Base-by-base conservation (phyloP, 2,888 invertebrate genomes). In the Nemapogon koenigi region DNA sequence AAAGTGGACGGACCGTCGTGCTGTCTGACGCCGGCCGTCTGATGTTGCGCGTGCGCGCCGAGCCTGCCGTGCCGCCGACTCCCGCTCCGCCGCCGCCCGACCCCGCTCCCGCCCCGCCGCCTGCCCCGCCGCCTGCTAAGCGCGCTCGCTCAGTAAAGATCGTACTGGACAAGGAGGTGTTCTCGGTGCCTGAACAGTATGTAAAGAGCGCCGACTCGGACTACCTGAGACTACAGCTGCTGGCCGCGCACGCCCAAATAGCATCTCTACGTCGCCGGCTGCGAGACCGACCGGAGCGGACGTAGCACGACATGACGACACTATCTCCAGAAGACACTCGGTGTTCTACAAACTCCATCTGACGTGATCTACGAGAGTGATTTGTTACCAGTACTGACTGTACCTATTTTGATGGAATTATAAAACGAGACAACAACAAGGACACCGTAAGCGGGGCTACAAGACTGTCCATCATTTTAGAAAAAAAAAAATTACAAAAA, bases 1-100 rank as follows among this genome's bases (percentile, higher is more conserved):
- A 91, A 71, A 89, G 87, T 63, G 94, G 94, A 1, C 88, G 93
- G 55, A 90, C 90, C 43, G 85, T 94, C 38, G 87, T 92, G 45
- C 82, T 94, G 33, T 94, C 90, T 43, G 86, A 86, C 11, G 37
- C 25, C 25, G 13, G 10, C 10, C 10, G 6, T 3, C 15, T 13
- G 18, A 17, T 29, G 15, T 35, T 6, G 18, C n/a, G 16, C 1
- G 6, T 22, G 22, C 22, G 6, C 22, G 22, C 22, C 22, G 22
- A 22, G 6, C 22, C 22, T 6, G 22, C 6, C 22, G 22, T 10
- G 10, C 22, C 22, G 22, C 22, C 22, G 6, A 7, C 22, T 7
- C 22, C 6, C 22, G 22, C 22, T 22, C 22, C 22, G 22, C 22
- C 22, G 10, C 22, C 6, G 22, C 22, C 22, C 6, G 6, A 22